Evolutionary conservation across 64 coral and sea anemone genomes (phyloP), one percentile per base, ranked within the genome.

Genomic region (Montipora efflorescens): DNA sequence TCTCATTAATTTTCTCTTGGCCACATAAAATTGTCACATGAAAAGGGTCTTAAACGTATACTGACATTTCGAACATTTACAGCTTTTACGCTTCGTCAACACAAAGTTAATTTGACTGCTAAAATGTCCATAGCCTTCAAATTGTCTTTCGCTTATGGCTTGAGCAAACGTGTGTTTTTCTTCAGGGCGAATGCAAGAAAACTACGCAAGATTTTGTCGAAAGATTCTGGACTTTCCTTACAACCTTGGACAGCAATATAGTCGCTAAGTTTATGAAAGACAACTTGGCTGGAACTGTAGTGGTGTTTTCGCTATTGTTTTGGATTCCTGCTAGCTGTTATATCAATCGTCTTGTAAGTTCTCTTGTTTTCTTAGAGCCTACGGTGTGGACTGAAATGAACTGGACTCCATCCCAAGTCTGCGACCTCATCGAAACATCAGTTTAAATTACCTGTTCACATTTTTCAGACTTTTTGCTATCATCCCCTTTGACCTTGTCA

Each of bases 291-390:
- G 98, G 98, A 3, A 93, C 98, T 10, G 90, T 99, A 66, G 89
- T 99, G 88, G 86, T 99, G 48, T 99, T 99, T 50, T 91, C 98
- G 0, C 75, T 94, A 3, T 23, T 95, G 1, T 89, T 94, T 4
- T 99, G 98, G 98, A 96, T 99, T 59, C 98, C 98, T 18, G 79
- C 75, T n/a, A 94, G 98, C 49, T 96, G 95, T 90, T 90, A 90
- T 18, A 89, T 99, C 1, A 82, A 96, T 67, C 94, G 90, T 4
- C 46, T 85, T 44, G 90, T 92, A 92, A 92, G 90, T 71, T 71
- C 14, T 68, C 64, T 36, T 2, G 1, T 11, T 57, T 8, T 57
- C 6, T 57, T 57, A 13, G 10, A 68, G 12, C 13, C 18, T 68
- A 14, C 64, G 16, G 36, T 0, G 36, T 36, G 36, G 36, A 36